Base-by-base conservation (phyloP, 2,888 invertebrate species). In the Plemyria rubiginata region DNA sequence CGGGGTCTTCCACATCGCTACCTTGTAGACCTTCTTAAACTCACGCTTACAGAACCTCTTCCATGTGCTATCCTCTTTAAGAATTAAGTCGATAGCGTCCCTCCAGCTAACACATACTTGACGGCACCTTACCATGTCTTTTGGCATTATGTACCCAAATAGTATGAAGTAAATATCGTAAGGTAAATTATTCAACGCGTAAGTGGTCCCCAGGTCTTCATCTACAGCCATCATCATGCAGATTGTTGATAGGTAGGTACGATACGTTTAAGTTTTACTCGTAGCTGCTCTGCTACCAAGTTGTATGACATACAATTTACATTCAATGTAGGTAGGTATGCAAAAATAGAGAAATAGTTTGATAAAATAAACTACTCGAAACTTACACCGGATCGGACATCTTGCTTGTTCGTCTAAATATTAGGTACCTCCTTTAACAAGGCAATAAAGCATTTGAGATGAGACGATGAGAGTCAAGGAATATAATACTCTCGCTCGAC, bases 81-180 rank as follows among this genome's bases (percentile, higher is more conserved):
- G 54, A 1, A 88, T 40, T 2, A 68, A 74, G 60, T 91, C 90
- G 15, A 89, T 74, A n/a, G 88, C 78, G 4, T 72, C 65, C 43
- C 74, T 82, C 85, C 90, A 90, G 66, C 84, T 74, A 0, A 41
- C 9, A 56, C 88, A 87, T 0, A 91, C 85, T 68, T 72, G 76
- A 2, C 90, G 86, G 51, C 82, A 85, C 66, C 49, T 15, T 6
- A 66, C 12, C 41, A 62, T 40, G 32, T 59, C 53, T 16, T 51
- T 60, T 6, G 65, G 65, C 1, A 57, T 46, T 8, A 61, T 16
- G 41, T 38, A 57, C 15, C 28, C 11, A 7, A 65, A 58, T 2
- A 65, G 9, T 5, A 41, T 0, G 45, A 51, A 65, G 12, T 54
- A n/a, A 4, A 65, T 32, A 16, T 65, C 65, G 7, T 57, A 50